Evolutionary conservation across 2,113 vertebrate species (phyloP), one percentile per base, ranked within the genome.

Genomic region (Trogon melanurus): DNA sequence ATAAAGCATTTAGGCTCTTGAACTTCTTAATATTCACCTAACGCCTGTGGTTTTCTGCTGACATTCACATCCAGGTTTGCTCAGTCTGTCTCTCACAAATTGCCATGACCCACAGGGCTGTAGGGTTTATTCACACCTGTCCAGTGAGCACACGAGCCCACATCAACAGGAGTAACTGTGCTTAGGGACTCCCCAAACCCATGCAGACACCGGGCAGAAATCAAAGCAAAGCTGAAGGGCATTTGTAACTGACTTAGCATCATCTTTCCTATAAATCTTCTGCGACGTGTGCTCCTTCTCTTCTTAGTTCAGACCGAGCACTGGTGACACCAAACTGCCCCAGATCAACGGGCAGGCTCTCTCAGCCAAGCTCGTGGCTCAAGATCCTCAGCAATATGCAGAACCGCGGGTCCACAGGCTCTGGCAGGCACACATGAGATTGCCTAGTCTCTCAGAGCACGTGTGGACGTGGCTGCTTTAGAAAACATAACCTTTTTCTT

Each of bases 401-500:
- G 19, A 32, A 32, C 20, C 57, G 34, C 0, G 1, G 27, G 47
- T 41, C 73, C 48, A 25, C 0, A 1, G 2, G 1, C 9, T 26
- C 36, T 45, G 27, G 10, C 57, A 72, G 27, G 25, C 75, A 85
- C 34, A 8, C 30, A 25, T 5, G 9, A 56, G 53, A n/a, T 1
- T 5, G 17, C 10, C 22, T 11, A 2, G 9, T 18, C 21, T 36
- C 10, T 34, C 23, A 13, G 21, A 38, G 32, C 6, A 18, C 20
- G 7, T 7, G 9, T 70, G 32, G 44, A 36, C 36, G 16, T 6
- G 27, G 5, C 27, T 62, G 48, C 41, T 56, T 44, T 23, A 4
- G 41, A 41, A 11, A 41, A 41, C 41, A 41, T 41, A 41, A 41
- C 41, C 13, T 32, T 67, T 32, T n/a, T 72, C 5, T 10, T 72